These are phyloP conservation scores for Pristionchus entomophagus DNA, from an alignment of 2,888 invertebrate genomes.

Conservation along the genomic window DNA sequence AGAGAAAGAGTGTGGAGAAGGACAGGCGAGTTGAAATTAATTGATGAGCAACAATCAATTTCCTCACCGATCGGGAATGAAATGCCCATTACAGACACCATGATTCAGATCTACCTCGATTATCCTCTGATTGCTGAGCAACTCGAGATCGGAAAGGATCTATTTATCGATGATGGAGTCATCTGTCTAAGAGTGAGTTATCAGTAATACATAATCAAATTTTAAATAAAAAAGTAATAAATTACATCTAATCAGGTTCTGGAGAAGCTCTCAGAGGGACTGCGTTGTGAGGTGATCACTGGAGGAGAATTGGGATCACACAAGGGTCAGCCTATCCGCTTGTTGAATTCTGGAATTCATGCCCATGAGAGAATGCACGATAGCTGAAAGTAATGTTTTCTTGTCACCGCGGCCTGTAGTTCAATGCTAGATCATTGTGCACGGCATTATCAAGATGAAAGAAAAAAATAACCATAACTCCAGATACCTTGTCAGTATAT, in stretches of 20 bases:
- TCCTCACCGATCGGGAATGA: too few relatives aligned
- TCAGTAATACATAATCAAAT: too few relatives aligned
- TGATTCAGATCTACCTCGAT: slow-evolving; percentile 38
- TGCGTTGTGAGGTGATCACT: slow-evolving; percentile 30
- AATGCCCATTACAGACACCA: too few relatives aligned
- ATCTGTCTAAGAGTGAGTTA: slow-evolving; percentile 23
- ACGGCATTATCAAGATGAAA: not conserved
- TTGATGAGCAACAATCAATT: too few relatives aligned
- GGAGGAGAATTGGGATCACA: slow-evolving; percentile 24
- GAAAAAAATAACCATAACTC: too few relatives aligned
- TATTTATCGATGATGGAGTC: slow-evolving; percentile 47
- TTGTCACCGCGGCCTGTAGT: not conserved
- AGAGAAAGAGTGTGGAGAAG: not conserved
- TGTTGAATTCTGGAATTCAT: too few relatives aligned
- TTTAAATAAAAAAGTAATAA: not conserved
- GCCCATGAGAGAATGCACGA: too few relatives aligned
- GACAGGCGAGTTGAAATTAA: not conserved
- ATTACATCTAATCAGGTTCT: not conserved
- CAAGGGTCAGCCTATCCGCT: too few relatives aligned
- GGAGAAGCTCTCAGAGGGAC: not conserved
- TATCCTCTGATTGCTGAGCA: slow-evolving; percentile 37
- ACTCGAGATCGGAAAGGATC: slow-evolving; percentile 31
- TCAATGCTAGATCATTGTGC: not conserved
- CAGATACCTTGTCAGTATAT: too few relatives aligned
- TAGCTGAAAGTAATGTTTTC: not conserved